A percentile compares a stretch with the other conserved stretches of the same genome.
These are phyloP conservation scores for Orcinus orca DNA, from an alignment of 2,113 vertebrate genomes.

Conservation along the genomic window DNA sequence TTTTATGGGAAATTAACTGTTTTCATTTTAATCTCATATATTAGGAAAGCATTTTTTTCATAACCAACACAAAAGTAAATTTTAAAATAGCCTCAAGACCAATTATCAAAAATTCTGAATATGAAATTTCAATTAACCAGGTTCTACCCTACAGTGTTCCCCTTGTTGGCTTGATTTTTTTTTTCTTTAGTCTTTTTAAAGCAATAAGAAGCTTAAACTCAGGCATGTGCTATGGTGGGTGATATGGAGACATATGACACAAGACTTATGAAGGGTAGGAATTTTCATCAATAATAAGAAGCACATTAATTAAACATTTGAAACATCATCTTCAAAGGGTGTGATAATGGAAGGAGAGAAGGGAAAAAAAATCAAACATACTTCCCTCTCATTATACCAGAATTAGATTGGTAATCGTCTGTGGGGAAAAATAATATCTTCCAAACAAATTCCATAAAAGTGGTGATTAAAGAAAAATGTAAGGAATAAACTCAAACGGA, in stretches of 20 bases:
- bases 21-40: neutral
- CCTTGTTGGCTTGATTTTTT: neutral
- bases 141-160: neutral
- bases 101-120: conserved; percentile 2
- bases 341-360: neutral
- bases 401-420: neutral
- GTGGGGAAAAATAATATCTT: neutral
- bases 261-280: neutral
- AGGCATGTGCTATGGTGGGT: neutral
- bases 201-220: neutral
- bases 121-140: neutral
- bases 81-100: conserved; percentile 1
- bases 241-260: neutral
- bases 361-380: neutral
- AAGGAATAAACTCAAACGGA: neutral
- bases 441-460: neutral
- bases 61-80: neutral
- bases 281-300: conserved; percentile 28
- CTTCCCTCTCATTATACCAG: neutral
- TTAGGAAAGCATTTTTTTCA: conserved; percentile 4
- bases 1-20: neutral
- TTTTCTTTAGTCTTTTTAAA: neutral
- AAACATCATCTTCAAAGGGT: neutral
- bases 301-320: neutral
- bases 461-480: neutral